Base-by-base conservation (phyloP, 2,888 invertebrate species). In the Thera obeliscata region DNA sequence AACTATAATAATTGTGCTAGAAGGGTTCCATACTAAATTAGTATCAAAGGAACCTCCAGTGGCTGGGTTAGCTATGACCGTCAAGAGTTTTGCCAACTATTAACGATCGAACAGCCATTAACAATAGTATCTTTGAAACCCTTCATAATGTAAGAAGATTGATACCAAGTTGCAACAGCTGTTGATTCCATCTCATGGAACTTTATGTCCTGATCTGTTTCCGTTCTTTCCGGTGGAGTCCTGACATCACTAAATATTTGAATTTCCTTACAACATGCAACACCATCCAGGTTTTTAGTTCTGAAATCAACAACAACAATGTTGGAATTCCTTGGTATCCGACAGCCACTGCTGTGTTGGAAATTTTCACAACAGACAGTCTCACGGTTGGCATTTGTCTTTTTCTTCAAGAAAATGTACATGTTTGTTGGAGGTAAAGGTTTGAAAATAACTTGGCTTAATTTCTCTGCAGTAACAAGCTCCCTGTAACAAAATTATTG, bases 111-210 rank as follows among this genome's bases (percentile, higher is more conserved):
- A 74, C 85, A 88, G 43, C 95, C 94, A 84, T 95, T 92, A 11
- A 95, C 87, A 81, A 91, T 80, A 76, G 90, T 91, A 78, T 95
- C 95, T 87, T 94, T 95, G 76, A 94, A 95, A 22, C 95, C 95
- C 81, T 94, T 94, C 84, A 95, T 88, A 41, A 93, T 83, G 81
- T 91, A 90, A 61, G 87, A 92, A 22, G 94, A 94, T 76, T 95
- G 94, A 81, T 91, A 95, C 95, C 95, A 95, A 61, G 82, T 84
- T 8, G 77, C 74, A 38, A 73, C 73, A 69, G 88, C 81, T 3
- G 83, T 87, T 1, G 89, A 89, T 75, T 91, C 89, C 68, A 92
- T 91, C 76, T 88, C 89, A 78, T 74, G 72, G 59, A 82, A 86
- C 50, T 84, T 77, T 58, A 81, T 75, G 64, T 79, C 76, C 46